Conservation (phyloP, 2,113 vertebrate species). For the Pimephales promelas region DNA sequence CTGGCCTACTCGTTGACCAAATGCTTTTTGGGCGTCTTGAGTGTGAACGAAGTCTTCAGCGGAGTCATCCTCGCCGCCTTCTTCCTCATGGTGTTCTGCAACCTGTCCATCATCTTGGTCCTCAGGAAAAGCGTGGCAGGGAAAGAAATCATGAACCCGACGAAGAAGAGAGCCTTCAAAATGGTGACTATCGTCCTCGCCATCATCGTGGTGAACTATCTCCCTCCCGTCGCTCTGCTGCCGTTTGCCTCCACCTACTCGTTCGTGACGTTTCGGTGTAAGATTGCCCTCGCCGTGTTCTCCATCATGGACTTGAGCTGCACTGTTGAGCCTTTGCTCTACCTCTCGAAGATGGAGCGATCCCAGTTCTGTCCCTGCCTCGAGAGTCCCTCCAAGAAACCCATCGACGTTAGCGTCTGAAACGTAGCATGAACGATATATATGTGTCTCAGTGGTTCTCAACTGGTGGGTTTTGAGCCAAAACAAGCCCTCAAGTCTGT, state of each 20-base stretch:
- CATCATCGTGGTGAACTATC: slow-evolving; percentile 72
- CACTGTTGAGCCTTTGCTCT: slow-evolving; percentile 75
- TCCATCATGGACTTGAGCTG: slow-evolving; percentile 78
- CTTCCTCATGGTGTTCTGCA: slow-evolving; percentile 76
- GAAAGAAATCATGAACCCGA: slow-evolving; percentile 74
- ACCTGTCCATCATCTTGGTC: slow-evolving; percentile 74
- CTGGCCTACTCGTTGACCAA: slow-evolving; percentile 67
- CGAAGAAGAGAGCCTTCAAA: slow-evolving; percentile 75
- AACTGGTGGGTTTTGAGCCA: not conserved
- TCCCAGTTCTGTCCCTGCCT: slow-evolving; percentile 48
- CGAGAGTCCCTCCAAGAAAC: slow-evolving; percentile 22
- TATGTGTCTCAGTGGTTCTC: not conserved
- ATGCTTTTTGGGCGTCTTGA: slow-evolving; percentile 57
- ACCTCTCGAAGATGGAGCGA: slow-evolving; percentile 72
- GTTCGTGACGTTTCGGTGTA: slow-evolving; percentile 60
- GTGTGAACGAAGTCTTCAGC: slow-evolving; percentile 64
- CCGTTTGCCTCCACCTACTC: slow-evolving; percentile 71
- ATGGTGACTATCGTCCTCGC: slow-evolving; percentile 72
- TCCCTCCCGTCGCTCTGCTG: slow-evolving; percentile 72
- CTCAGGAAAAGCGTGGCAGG: slow-evolving; percentile 70
- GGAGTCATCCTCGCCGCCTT: slow-evolving; percentile 72
- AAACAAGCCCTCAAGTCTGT: not conserved
- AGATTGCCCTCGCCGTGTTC: slow-evolving; percentile 68
- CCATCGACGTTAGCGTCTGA: slow-evolving; percentile 43
- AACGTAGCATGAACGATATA: not conserved